Base-by-base conservation (phyloP, 2,888 invertebrate genomes). In the Drosophila neotestacea region DNA sequence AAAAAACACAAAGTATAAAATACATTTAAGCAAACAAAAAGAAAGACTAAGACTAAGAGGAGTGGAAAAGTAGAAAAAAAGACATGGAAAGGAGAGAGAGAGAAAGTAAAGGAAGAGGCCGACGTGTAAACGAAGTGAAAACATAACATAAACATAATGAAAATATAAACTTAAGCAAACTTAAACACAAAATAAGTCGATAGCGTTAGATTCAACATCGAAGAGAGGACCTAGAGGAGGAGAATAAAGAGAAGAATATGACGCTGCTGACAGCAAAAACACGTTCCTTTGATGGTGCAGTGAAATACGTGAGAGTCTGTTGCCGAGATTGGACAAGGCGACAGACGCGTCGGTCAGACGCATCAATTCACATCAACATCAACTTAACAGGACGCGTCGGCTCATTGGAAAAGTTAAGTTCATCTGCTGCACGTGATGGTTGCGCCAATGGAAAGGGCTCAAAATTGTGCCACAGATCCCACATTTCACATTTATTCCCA, bases 141-240 rank as follows among this genome's bases (percentile, higher is more conserved):
- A 84, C 78, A 83, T 81, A 81, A 84, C 78, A 81, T 81, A 81
- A 81, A 81, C 84, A 84, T 84, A 83, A 84, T 81, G 81, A 81
- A 84, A 83, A 81, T 78, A 81, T 76, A 81, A 81, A 76, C 81
- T 76, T 78, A 76, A 71, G 73, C 63, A 70, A 82, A 82, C 76
- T 84, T 81, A 78, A 84, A 84, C 84, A 76, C 48, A 59, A 55
- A 73, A 66, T 69, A 78, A 70, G 65, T 76, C 76, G 73, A 81
- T 81, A 73, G 56, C 62, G 65, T 73, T 65, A 64, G 81, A 71
- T 51, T 61, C 65, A 67, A 64, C 39, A 56, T 2, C 46, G 30
- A 52, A 3, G 27, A 27, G 27, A 16, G 16, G 16, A 16, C 38
- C 5, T 7, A 9, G n/a, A 2, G n/a, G 30, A 22, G 28, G 30